These are phyloP conservation scores for Synanthedon tipuliformis DNA, from an alignment of 2,888 invertebrate species.

Conservation along the genomic window DNA sequence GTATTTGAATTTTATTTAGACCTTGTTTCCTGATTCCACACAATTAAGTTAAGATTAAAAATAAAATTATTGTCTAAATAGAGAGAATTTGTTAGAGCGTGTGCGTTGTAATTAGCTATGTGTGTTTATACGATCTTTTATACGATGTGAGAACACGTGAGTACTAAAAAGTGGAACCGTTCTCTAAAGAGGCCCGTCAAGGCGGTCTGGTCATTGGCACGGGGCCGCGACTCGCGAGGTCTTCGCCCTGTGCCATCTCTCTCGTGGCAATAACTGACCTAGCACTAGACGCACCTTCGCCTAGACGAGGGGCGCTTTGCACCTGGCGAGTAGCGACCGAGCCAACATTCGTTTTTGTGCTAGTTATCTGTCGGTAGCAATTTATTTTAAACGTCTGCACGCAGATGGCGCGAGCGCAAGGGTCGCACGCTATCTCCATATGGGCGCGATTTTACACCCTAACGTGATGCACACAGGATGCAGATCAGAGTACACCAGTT, in stretches of 20 bases:
- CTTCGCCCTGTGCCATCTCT: constrained; percentile 31
- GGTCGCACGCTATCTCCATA: constrained; percentile 21
- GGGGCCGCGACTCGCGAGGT: constrained; percentile 20
- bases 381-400: constrained; percentile 60
- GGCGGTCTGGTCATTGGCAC: constrained; percentile 47
- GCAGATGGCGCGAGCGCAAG: constrained; percentile 62
- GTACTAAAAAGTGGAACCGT: background rate
- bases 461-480: constrained; percentile 35
- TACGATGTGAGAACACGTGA: background rate
- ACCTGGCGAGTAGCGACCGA: constrained; percentile 39
- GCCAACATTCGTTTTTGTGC: constrained; percentile 41
- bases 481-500: constrained; percentile 28
- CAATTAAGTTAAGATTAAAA: no score
- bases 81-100: no score
- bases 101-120: no score
- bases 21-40: no score
- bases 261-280: constrained; percentile 52
- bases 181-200: constrained; percentile 26
- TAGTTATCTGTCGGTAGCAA: constrained; percentile 50
- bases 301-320: constrained; percentile 38
- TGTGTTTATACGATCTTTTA: background rate
- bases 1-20: no score
- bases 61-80: no score
- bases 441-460: constrained; percentile 40
- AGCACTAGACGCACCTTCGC: constrained; percentile 44